Base-by-base conservation (phyloP, 2,888 invertebrate species). In the Troides helena region DNA sequence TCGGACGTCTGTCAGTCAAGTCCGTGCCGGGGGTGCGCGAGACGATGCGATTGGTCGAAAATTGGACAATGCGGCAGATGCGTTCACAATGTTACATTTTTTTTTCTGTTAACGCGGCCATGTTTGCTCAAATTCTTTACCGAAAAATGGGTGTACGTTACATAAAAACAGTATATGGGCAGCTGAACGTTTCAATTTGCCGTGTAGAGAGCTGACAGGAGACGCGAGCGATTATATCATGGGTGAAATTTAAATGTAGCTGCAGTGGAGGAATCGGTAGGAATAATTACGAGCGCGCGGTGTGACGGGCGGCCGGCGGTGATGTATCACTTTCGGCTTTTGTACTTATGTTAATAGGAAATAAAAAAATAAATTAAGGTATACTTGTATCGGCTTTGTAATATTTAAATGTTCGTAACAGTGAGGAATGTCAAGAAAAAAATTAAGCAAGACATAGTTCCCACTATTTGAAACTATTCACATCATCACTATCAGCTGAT, bases 1-100 rank as follows among this genome's bases (percentile, higher is more conserved):
- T 89, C 76, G 76, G 84, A 86, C 74, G 76, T 74, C 72, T 78
- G 80, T 78, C 88, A 87, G 85, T 81, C 83, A 86, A 87, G 81
- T 91, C 91, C 90, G 92, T 90, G 90, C 87, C 84, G 90, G 92
- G 92, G 92, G 91, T 89, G 86, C 89, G 84, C 85, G 87, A 88
- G 77, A 74, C 82, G 80, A 74, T 74, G 81, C 85, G 75, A 91
- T 92, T 91, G 92, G 91, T 82, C 80, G 86, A 80, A 81, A 86
- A 88, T 90, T 90, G 89, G 84, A 90, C 91, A 91, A 92, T 89
- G 79, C 84, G 84, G 89, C 91, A 92, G 92, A 92, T 92, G 91
- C 87, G 90, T 81, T 85, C 82, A 77, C 75, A 79, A 80, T 78
- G 73, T 62, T 30, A 50, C 18, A 50, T 18, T 21, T 77, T 80